phyloP scores from a whole-genome alignment of 2,797 vertebrate species.

The Hipposideros larvatus region DNA sequence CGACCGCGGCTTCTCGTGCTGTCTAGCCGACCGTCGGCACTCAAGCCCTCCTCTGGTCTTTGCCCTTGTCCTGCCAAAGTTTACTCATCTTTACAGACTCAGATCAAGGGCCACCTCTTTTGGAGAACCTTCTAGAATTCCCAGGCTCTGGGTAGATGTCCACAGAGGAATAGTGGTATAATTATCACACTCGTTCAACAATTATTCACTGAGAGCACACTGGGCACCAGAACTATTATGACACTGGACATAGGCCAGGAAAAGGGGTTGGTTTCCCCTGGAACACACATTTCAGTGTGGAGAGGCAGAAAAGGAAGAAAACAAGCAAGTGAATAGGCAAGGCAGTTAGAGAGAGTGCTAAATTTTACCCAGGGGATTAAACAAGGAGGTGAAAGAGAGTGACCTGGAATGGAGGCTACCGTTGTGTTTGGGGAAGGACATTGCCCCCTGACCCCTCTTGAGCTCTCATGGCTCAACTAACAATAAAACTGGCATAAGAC shows the following conservation, averaged over 20 bases:
- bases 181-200: not conserved
- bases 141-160: not conserved
- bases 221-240: not conserved
- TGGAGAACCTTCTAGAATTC: not conserved
- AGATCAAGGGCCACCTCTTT: not conserved
- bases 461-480: not conserved
- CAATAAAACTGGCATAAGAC: no score
- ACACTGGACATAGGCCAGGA: not conserved
- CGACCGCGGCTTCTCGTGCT: not conserved
- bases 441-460: rapidly evolving
- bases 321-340: not conserved
- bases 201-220: not conserved
- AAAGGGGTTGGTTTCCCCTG: not conserved
- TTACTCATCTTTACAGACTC: not conserved
- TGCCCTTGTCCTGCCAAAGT: not conserved
- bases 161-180: not conserved
- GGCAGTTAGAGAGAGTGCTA: not conserved
- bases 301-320: not conserved
- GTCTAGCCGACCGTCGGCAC: no score
- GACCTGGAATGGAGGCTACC: not conserved
- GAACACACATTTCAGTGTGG: no score
- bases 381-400: not conserved
- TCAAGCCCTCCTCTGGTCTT: not conserved
- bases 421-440: not conserved
- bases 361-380: not conserved